phyloP scores from a whole-genome alignment of 2,113 vertebrate species.

The Paraplagusia blochii region DNA sequence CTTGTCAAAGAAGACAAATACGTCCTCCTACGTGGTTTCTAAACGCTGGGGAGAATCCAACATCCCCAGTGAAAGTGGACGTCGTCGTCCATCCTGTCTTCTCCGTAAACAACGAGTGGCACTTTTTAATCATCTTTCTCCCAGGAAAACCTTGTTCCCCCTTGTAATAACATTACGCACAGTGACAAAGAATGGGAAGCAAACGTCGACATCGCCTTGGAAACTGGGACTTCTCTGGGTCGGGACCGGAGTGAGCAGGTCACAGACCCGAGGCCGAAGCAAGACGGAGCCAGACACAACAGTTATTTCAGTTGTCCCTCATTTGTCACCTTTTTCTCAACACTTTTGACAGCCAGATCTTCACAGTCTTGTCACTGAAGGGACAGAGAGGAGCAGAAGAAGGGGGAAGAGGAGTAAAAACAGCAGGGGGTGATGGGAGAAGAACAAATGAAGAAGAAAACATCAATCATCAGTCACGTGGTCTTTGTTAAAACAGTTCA shows the following conservation, averaged over 20 bases:
- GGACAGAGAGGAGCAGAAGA: constrained; percentile 39
- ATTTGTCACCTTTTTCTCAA: constrained; percentile 74
- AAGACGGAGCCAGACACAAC: constrained; percentile 16
- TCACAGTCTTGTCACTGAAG: constrained; percentile 90
- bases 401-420: constrained; percentile 40
- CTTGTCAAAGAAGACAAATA: constrained; percentile 48
- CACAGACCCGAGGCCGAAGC: constrained; percentile 29
- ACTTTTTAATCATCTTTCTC: constrained; percentile 52
- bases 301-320: constrained; percentile 3
- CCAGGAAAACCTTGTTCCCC: constrained; percentile 20
- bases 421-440: no score
- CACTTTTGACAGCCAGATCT: constrained; percentile 84
- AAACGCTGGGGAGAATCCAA: constrained; percentile 10
- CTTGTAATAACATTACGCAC: constrained; percentile 11
- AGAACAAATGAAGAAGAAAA: no score
- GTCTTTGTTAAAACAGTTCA: no score
- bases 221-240: constrained; percentile 22
- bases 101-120: constrained; percentile 54
- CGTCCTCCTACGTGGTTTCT: constrained; percentile 29
- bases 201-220: constrained; percentile 37
- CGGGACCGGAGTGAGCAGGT: constrained; percentile 13
- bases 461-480: no score
- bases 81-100: constrained; percentile 17
- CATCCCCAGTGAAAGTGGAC: constrained; percentile 4
- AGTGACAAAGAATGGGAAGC: constrained; percentile 15